phyloP scores from a whole-genome alignment of 2,888 invertebrate species.

The Iphiclides podalirius region DNA sequence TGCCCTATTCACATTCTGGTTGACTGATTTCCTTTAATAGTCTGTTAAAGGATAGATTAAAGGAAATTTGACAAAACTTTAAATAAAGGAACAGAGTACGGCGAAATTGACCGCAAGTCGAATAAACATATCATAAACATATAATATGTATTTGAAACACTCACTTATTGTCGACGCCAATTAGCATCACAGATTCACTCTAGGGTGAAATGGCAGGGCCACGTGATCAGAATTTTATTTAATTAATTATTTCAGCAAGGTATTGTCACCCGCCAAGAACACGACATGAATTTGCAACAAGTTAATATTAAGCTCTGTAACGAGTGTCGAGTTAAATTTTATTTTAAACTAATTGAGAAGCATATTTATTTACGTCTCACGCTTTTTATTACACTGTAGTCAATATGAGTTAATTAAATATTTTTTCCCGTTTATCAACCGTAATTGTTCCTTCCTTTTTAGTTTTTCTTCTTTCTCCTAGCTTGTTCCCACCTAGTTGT shows the following conservation, averaged over 20 bases:
- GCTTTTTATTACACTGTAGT: neutral
- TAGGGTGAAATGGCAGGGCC: conserved; percentile 39
- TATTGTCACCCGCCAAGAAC: conserved; percentile 41
- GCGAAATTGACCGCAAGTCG: neutral
- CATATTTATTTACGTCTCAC: neutral
- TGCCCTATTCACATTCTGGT: no score
- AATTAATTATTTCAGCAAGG: conserved; percentile 46
- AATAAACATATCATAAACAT: neutral
- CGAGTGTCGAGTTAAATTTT: neutral
- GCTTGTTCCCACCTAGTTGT: no score
- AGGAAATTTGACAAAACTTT: no score
- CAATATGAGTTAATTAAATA: neutral
- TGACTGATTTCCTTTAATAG: no score
- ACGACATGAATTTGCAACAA: conserved; percentile 30
- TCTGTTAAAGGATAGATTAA: no score
- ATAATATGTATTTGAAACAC: no score
- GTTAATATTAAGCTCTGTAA: conserved; percentile 1
- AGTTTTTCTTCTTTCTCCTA: no score
- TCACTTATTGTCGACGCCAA: conserved; percentile 29
- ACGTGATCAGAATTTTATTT: conserved; percentile 46
- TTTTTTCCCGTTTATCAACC: no score
- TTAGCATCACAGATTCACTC: conserved; percentile 40
- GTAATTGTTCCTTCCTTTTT: no score
- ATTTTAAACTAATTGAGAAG: neutral
- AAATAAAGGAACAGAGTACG: no score